Conservation (phyloP, 2,888 invertebrate genomes). For the Eutolmus rufibarbis region DNA sequence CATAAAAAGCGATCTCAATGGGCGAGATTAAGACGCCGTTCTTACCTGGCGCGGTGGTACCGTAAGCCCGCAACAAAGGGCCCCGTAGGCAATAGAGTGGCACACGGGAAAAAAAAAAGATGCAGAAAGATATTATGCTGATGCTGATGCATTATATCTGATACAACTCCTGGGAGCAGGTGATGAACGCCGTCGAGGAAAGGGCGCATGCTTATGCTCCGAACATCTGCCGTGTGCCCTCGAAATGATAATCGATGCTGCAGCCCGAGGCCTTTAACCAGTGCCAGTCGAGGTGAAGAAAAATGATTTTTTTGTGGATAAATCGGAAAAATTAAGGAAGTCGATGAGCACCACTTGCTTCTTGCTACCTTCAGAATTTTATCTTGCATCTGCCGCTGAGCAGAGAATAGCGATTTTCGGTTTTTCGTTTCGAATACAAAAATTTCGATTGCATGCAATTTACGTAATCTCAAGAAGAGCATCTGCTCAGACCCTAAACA, state of each 20-base stretch:
- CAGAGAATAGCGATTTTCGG: not conserved
- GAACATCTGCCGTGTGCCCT: constrained; percentile 18
- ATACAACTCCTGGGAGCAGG: constrained; percentile 35
- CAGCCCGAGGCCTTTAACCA: not conserved
- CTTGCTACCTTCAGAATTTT: not conserved
- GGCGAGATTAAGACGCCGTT: constrained; percentile 4
- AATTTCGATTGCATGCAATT: not conserved
- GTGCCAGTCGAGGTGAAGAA: not conserved
- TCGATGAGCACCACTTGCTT: constrained; percentile 18
- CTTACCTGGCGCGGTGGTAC: not conserved
- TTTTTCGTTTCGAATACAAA: not conserved
- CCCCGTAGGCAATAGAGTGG: not conserved
- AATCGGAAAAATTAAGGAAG: constrained; percentile 44
- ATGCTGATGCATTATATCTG: not conserved
- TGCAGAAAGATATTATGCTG: not conserved
- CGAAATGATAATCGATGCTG: constrained; percentile 8
- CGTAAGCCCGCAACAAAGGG: not conserved
- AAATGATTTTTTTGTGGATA: not conserved
- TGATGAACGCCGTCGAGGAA: constrained; percentile 5
- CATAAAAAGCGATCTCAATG: constrained; percentile 3
- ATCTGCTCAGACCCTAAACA: not conserved
- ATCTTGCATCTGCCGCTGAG: not conserved
- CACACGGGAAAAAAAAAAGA: not conserved
- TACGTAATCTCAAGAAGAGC: not conserved
- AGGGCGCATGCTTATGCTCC: not conserved